phyloP scores from a whole-genome alignment of 2,888 invertebrate genomes.

The Eristalis pertinax region DNA sequence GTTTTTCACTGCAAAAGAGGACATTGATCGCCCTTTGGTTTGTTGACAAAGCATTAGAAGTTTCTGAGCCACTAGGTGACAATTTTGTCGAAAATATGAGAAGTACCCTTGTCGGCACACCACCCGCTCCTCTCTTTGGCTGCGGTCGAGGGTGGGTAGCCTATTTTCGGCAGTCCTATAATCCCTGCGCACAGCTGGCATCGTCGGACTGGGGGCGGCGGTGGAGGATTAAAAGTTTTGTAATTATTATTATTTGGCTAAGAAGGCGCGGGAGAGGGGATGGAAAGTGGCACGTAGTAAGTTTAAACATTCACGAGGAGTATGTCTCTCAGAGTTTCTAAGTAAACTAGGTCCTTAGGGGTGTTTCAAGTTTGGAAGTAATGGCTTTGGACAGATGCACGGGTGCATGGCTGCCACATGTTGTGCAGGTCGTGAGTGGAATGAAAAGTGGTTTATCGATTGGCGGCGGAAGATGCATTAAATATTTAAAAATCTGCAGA shows the following conservation, averaged over 20 bases:
- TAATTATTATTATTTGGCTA: conserved; percentile 40
- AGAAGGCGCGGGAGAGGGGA: neutral
- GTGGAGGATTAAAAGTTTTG: conserved; percentile 47
- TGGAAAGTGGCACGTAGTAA: neutral
- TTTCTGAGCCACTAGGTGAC: conserved; percentile 66
- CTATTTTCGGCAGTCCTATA: neutral
- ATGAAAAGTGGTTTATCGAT: neutral
- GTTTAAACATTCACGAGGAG: neutral
- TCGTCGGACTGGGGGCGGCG: neutral
- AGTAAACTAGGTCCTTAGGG: neutral
- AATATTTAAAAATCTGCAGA: neutral
- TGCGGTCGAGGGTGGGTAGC: neutral
- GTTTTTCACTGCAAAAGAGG: conserved; percentile 55
- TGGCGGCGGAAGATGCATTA: neutral
- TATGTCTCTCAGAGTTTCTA: neutral
- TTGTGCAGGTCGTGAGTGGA: neutral
- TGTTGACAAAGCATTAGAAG: conserved; percentile 66
- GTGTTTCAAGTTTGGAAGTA: too few species aligned
- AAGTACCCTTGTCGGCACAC: conserved; percentile 31
- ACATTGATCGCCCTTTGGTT: conserved; percentile 69
- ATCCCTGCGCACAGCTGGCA: conserved; percentile 32
- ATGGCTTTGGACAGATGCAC: neutral
- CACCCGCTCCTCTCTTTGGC: neutral
- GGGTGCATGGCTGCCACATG: neutral
- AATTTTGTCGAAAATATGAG: conserved; percentile 54